Evolutionary conservation across 2,113 vertebrate species (phyloP).

Genomic region (Nothocercus nigrocapillus): DNA sequence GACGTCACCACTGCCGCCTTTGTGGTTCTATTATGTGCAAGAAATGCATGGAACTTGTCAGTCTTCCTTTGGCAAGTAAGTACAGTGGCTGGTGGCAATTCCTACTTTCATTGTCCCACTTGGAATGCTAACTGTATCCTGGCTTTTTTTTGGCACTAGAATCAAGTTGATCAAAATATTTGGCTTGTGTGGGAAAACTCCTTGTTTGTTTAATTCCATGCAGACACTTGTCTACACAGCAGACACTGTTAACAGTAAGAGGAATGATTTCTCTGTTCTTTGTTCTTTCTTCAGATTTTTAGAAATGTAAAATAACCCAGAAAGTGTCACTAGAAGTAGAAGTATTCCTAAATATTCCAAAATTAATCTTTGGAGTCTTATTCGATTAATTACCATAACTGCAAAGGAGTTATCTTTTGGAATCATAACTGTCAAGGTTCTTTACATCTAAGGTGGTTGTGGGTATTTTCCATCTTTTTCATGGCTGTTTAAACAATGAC

Average conservation of each 20-base stretch:
- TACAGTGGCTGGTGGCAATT: neutral
- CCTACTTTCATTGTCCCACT: neutral
- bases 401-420: neutral
- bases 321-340: neutral
- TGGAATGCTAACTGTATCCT: neutral
- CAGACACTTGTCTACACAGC: neutral
- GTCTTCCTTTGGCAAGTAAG: slow-evolving; percentile 90
- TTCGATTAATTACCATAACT: neutral
- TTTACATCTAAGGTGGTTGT: neutral
- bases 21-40: slow-evolving; percentile 98
- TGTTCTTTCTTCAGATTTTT: neutral
- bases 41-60: slow-evolving; percentile 92
- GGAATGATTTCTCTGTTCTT: neutral
- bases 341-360: neutral
- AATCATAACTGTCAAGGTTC: neutral
- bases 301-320: neutral
- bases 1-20: slow-evolving; percentile 96
- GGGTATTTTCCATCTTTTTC: neutral
- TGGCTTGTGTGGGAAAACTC: neutral
- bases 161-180: neutral
- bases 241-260: neutral
- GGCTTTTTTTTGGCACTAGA: neutral
- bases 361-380: neutral
- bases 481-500: neutral
- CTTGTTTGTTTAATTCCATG: neutral